Evolutionary conservation across 2,113 vertebrate genomes (phyloP), one percentile per base, ranked within the genome.

Genomic region (Solea senegalensis): DNA sequence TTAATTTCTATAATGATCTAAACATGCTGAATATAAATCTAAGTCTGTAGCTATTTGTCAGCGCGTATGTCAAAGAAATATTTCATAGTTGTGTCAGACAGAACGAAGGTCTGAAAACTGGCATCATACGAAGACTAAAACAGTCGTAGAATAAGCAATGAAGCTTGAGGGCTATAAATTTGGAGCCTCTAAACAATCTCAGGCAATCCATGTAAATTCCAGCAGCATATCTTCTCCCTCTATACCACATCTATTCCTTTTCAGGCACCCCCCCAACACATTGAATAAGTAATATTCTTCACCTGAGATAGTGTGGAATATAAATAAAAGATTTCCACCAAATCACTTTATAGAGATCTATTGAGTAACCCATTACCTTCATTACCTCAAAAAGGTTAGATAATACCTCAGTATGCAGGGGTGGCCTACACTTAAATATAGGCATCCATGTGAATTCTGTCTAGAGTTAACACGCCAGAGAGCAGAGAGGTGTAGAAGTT

Each of bases 311-410:
- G 61, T 76, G 16, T 7, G 59, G 74, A 79, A 86, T 83, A 80
- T 84, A 81, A 83, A 89, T 90, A 14, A 57, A 78, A 82, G 49
- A 81, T 83, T 80, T 69, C 65, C 65, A 70, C 61, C 16, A 75
- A 88, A 86, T 91, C 74, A 85, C 63, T 66, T 72, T 46, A 70
- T 41, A 70, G 69, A 84, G 73, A 86, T 86, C 60, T 67, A 57
- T 75, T 85, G 74, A 86, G 72, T 86, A 78, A 83, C 60, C 60
- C 51, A 66, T 81, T 63, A 84, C 75, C 56, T 83, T 74, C n/a
- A n/a, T n/a, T 52, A 16, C 74, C 60, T 80, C 48, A 71, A 77
- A 88, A 64, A 72, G 63, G 49, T 67, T 72, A 77, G 70, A 79
- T 84, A 82, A 88, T 55, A 64, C 64, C 69, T 60, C 77, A 78